phyloP scores from a whole-genome alignment of 2,888 invertebrate genomes.

The Campoletis raptor region DNA sequence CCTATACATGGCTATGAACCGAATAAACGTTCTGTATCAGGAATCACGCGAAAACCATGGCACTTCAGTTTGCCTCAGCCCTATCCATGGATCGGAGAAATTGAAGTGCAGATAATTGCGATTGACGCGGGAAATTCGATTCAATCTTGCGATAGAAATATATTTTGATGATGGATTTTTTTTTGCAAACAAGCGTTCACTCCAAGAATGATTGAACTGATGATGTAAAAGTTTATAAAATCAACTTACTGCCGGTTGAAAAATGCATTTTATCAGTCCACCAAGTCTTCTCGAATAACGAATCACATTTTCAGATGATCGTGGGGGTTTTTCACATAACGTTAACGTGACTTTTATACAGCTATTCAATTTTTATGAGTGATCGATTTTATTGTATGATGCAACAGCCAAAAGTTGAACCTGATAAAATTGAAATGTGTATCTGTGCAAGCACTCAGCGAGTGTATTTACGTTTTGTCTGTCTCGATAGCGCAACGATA shows the following conservation, averaged over 20 bases:
- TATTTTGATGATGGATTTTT: background rate
- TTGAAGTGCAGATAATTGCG: background rate
- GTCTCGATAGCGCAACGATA: constrained; percentile 30
- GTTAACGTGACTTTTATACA: background rate
- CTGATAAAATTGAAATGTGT: background rate
- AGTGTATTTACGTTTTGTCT: background rate
- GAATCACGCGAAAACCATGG: constrained; percentile 10
- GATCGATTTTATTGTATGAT: background rate
- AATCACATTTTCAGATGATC: background rate
- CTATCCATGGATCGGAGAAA: background rate
- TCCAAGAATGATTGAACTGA: background rate
- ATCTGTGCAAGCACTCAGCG: background rate
- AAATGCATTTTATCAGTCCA: background rate
- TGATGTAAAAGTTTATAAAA: background rate
- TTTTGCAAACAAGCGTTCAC: too few relatives aligned
- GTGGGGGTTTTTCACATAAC: background rate
- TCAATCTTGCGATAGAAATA: background rate
- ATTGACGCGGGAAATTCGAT: background rate
- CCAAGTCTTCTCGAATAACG: too few relatives aligned
- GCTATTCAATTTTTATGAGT: background rate
- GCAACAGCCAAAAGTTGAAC: background rate
- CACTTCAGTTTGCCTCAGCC: background rate
- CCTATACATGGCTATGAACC: background rate
- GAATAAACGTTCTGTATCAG: constrained; percentile 6
- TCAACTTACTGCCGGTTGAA: background rate